phyloP scores from a whole-genome alignment of 2,888 invertebrate genomes.

The Anticlea derivata region DNA sequence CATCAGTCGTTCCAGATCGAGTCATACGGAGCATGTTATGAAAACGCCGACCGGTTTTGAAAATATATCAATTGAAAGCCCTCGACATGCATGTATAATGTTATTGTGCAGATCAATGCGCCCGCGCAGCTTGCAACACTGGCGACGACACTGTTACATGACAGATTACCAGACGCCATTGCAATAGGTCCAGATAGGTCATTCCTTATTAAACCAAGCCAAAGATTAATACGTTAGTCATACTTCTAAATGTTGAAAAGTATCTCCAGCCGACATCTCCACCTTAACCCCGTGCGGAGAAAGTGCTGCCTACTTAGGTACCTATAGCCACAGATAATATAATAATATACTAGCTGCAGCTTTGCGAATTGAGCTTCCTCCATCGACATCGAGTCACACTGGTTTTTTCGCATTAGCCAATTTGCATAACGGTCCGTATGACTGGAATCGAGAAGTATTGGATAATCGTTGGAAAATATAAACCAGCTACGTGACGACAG shows the following conservation, averaged over 20 bases:
- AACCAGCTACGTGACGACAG: conserved; percentile 39
- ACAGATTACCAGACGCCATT: conserved; percentile 54
- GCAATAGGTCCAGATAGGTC: conserved; percentile 48
- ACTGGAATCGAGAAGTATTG: conserved; percentile 46
- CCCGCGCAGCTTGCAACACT: conserved; percentile 61
- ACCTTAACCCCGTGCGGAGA: conserved; percentile 36
- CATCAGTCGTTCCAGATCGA: conserved; percentile 47
- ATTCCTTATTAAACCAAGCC: conserved; percentile 40
- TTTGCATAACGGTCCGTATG: conserved; percentile 54
- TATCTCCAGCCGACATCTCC: conserved; percentile 8
- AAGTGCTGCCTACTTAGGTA: conserved; percentile 40
- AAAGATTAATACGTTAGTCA: conserved; percentile 26
- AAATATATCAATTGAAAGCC: conserved; percentile 81
- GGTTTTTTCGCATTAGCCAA: conserved; percentile 49
- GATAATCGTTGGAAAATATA: conserved; percentile 45
- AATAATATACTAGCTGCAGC: too few species aligned
- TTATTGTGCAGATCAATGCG: conserved; percentile 67
- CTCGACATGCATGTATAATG: conserved; percentile 69
- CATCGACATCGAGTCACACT: conserved; percentile 43
- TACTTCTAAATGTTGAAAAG: conserved; percentile 18
- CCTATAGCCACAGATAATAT: too few species aligned
- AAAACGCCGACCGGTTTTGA: conserved; percentile 77
- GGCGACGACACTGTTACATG: conserved; percentile 60
- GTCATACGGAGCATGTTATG: conserved; percentile 65
- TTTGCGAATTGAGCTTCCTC: conserved; percentile 37